Evolutionary conservation across 2,888 invertebrate species (phyloP).

Genomic region (Sisyra nigra): DNA sequence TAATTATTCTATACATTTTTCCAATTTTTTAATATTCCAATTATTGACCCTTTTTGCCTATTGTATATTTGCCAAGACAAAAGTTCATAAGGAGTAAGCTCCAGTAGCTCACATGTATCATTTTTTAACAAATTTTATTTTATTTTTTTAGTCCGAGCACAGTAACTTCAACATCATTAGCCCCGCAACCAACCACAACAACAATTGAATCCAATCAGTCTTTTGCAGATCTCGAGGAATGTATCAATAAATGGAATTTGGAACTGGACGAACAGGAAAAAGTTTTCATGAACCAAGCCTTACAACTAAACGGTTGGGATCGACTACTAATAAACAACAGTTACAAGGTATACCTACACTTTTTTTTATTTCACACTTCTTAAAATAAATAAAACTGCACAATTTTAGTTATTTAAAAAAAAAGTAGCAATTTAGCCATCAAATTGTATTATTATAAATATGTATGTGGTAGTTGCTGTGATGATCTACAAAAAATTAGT

Average conservation of each 20-base stretch:
- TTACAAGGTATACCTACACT: slow-evolving; percentile 50
- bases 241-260: slow-evolving; percentile 85
- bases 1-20: too few relatives aligned
- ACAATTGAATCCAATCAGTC: slow-evolving; percentile 3
- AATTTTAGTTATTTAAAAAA: too few relatives aligned
- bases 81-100: slow-evolving; percentile 24
- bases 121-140: background rate
- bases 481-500: background rate
- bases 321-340: slow-evolving; percentile 76
- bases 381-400: background rate
- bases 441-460: slow-evolving; percentile 1
- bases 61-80: background rate
- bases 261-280: slow-evolving; percentile 88
- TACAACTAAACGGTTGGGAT: slow-evolving; percentile 94
- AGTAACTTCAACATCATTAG: background rate
- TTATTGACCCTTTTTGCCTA: too few relatives aligned
- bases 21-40: too few relatives aligned
- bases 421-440: background rate
- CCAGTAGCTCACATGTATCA: background rate
- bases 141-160: slow-evolving; percentile 1
- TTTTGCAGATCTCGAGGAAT: slow-evolving; percentile 77
- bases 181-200: slow-evolving; percentile 9
- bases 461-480: slow-evolving; percentile 1
- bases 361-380: background rate
- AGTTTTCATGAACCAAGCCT: slow-evolving; percentile 83